Percentiles rank a stretch among this genome's conserved stretches.
phyloP scores from a whole-genome alignment of 2,888 invertebrate species.

The Sepiola atlantica region DNA sequence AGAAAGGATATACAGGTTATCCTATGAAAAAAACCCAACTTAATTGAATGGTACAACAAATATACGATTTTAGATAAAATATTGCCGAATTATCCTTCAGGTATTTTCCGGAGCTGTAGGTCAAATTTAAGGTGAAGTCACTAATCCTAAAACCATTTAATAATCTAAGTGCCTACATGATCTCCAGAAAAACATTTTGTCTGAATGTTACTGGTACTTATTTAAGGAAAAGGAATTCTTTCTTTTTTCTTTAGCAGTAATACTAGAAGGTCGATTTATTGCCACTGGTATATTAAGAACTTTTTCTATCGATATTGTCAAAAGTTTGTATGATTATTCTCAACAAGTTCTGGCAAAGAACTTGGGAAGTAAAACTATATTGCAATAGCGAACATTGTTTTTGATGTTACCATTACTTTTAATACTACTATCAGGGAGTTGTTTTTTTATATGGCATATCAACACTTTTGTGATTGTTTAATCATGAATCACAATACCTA shows the following conservation, averaged over 20 bases:
- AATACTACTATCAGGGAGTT: not conserved
- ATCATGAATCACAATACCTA: too few relatives aligned
- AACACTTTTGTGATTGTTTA: too few relatives aligned
- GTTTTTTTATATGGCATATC: too few relatives aligned
- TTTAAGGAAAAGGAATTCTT: not conserved
- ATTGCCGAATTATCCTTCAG: not conserved
- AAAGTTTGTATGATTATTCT: not conserved
- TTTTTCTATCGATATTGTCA: not conserved
- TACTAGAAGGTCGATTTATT: too few relatives aligned
- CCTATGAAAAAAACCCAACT: not conserved
- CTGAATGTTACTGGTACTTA: not conserved
- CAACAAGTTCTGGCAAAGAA: not conserved
- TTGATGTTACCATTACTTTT: not conserved
- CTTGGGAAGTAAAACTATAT: not conserved
- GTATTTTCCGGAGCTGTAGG: not conserved
- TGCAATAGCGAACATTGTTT: not conserved
- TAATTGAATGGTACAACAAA: not conserved
- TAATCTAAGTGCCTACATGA: not conserved
- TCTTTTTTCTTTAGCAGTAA: too few relatives aligned
- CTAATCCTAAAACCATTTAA: not conserved
- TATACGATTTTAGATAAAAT: not conserved
- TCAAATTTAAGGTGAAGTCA: not conserved
- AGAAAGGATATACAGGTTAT: not conserved
- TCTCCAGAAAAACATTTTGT: not conserved
- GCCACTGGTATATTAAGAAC: too few relatives aligned